These are phyloP conservation scores for Siniperca scherzeri DNA, from an alignment of 2,797 vertebrate genomes.

Conservation along the genomic window DNA sequence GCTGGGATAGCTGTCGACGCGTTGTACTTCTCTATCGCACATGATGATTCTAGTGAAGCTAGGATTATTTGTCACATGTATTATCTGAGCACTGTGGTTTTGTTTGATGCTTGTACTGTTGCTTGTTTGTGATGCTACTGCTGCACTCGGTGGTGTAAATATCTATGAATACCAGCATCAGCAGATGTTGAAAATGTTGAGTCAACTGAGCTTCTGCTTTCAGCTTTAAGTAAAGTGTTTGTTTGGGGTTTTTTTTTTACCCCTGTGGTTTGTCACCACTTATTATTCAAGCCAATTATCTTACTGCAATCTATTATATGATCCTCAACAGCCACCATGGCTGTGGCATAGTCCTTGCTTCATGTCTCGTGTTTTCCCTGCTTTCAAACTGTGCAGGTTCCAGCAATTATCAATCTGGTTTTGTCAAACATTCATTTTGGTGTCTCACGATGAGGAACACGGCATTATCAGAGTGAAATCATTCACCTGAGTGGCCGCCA, in stretches of 20 bases:
- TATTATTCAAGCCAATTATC: constrained; percentile 22
- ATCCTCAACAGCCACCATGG: constrained; percentile 2
- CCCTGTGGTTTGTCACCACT: constrained; percentile 14
- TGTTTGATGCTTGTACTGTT: constrained; percentile 3
- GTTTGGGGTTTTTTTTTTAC: neutral
- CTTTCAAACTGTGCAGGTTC: neutral
- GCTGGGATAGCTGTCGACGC: constrained; percentile 1
- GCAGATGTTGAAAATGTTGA: constrained; percentile 25
- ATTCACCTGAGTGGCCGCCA: neutral
- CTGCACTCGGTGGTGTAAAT: neutral
- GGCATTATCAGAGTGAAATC: neutral
- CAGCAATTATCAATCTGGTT: neutral
- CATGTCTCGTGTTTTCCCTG: neutral
- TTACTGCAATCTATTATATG: constrained; percentile 1
- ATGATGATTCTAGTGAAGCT: neutral
- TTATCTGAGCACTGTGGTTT: constrained; percentile 5
- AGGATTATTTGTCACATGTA: constrained; percentile 11
- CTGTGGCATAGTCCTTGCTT: neutral
- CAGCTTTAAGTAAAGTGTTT: neutral
- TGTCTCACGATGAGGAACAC: neutral
- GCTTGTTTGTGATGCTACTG: constrained; percentile 19
- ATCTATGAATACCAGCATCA: constrained; percentile 3
- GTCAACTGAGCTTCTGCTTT: constrained; percentile 18
- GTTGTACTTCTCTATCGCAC: constrained; percentile 7
- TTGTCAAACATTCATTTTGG: neutral